phyloP scores from a whole-genome alignment of 2,888 invertebrate species.

The Aspidiotus destructor region DNA sequence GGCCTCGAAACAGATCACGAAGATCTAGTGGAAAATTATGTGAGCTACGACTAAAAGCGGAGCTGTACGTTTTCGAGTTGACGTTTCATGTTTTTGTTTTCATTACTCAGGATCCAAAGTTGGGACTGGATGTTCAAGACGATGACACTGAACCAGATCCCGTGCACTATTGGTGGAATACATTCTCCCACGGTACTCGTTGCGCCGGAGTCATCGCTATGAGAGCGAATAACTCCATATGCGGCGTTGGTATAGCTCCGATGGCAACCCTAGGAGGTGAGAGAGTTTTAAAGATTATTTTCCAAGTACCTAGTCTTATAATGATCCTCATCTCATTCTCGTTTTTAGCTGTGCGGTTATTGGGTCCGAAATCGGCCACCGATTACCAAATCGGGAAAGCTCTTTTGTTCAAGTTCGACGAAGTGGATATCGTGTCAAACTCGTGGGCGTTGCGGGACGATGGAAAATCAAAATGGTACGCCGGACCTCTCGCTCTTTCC shows the following conservation, averaged over 20 bases:
- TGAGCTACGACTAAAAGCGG: conserved; percentile 49
- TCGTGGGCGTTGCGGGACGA: conserved; percentile 92
- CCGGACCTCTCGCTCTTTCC: conserved; percentile 64
- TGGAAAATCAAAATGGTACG: conserved; percentile 78
- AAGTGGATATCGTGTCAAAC: conserved; percentile 82
- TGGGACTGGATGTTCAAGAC: conserved; percentile 77
- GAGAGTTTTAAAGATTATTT: background rate
- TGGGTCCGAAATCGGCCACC: background rate
- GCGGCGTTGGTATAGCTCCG: conserved; percentile 88
- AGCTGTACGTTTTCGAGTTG: too few relatives aligned
- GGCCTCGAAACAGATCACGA: conserved; percentile 93
- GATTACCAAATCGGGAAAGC: conserved; percentile 48
- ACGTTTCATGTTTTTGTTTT: too few relatives aligned
- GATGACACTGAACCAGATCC: conserved; percentile 68
- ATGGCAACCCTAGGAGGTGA: conserved; percentile 71
- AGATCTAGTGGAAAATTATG: conserved; percentile 81
- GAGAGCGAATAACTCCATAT: conserved; percentile 76
- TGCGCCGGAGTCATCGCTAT: conserved; percentile 86
- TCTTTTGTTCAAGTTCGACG: conserved; percentile 60
- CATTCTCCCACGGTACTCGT: conserved; percentile 82
- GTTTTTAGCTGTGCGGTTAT: background rate
- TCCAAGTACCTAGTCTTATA: too few relatives aligned
- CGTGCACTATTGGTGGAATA: conserved; percentile 47
- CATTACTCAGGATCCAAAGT: conserved; percentile 59
- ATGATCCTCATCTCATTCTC: too few relatives aligned